Conservation (phyloP, 2,113 vertebrate genomes). For the Carassius auratus region DNA sequence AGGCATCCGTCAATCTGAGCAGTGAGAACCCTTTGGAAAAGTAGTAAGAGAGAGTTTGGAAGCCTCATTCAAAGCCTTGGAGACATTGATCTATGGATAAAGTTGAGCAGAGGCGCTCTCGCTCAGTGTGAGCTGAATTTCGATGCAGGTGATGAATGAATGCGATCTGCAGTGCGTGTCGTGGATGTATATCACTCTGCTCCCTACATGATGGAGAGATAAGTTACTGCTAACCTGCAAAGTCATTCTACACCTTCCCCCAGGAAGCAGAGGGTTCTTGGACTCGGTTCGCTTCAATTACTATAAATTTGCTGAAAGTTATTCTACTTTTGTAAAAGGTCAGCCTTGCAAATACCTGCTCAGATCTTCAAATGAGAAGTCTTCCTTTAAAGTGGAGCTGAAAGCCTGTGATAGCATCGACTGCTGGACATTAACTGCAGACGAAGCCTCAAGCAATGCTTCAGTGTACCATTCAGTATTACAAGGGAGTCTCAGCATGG, state of each 20-base stretch:
- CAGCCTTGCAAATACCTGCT: background rate
- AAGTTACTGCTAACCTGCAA: slow-evolving; percentile 62
- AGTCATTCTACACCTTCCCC: slow-evolving; percentile 51
- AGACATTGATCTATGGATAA: slow-evolving; percentile 63
- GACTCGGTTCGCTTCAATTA: background rate
- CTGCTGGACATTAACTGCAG: background rate
- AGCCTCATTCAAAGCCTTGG: slow-evolving; percentile 37
- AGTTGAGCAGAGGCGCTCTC: slow-evolving; percentile 37
- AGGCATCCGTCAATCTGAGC: background rate
- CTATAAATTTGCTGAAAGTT: background rate
- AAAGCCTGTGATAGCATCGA: background rate
- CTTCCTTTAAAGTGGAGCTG: background rate
- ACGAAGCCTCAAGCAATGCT: slow-evolving; percentile 7
- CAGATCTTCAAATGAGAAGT: background rate
- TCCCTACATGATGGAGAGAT: slow-evolving; percentile 57
- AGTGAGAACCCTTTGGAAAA: slow-evolving; percentile 6
- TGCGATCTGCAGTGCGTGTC: slow-evolving; percentile 57
- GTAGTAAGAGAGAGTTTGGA: slow-evolving; percentile 4
- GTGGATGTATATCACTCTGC: slow-evolving; percentile 64
- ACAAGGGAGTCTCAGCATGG: background rate
- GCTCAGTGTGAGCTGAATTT: slow-evolving; percentile 55
- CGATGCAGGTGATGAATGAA: slow-evolving; percentile 62
- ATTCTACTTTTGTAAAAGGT: slow-evolving; percentile 4
- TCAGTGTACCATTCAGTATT: background rate
- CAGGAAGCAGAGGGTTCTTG: background rate